phyloP scores from a whole-genome alignment of 2,113 vertebrate species.

The Perca flavescens region DNA sequence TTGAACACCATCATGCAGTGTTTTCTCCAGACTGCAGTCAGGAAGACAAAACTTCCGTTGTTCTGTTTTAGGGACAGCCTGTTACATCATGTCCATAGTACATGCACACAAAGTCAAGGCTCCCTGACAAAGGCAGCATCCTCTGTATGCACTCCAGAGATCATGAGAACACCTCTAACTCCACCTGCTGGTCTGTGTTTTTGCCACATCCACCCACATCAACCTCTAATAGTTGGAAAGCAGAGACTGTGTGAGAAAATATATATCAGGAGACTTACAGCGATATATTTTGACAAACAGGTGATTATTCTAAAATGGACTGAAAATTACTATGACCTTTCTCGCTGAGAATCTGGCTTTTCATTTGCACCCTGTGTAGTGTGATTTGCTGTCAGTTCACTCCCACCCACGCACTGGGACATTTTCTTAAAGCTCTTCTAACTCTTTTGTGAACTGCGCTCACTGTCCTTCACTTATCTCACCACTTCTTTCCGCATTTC shows the following conservation, averaged over 20 bases:
- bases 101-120: conserved; percentile 13
- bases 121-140: not conserved
- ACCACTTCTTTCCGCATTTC: not conserved
- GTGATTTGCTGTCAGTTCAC: conserved; percentile 28
- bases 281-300: not conserved
- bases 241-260: not conserved
- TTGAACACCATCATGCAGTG: conserved; percentile 5
- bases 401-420: not conserved
- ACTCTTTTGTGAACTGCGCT: not conserved
- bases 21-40: conserved; percentile 23
- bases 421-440: not conserved
- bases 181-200: conserved; percentile 68
- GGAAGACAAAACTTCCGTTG: not conserved
- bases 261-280: conserved; percentile 1
- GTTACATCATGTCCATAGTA: conserved; percentile 41
- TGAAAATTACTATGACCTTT: conserved; percentile 37
- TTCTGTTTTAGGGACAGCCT: conserved; percentile 13
- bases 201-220: no score
- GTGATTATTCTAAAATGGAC: conserved; percentile 11
- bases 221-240: not conserved
- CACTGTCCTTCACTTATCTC: not conserved
- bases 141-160: not conserved
- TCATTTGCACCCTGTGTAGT: conserved; percentile 32
- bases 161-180: conserved; percentile 55
- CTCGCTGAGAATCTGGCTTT: not conserved